A percentile compares a stretch with the other conserved stretches of the same genome.
These are phyloP conservation scores for Oreotrochilus melanogaster DNA, from an alignment of 2,113 vertebrate genomes.

Conservation along the genomic window DNA sequence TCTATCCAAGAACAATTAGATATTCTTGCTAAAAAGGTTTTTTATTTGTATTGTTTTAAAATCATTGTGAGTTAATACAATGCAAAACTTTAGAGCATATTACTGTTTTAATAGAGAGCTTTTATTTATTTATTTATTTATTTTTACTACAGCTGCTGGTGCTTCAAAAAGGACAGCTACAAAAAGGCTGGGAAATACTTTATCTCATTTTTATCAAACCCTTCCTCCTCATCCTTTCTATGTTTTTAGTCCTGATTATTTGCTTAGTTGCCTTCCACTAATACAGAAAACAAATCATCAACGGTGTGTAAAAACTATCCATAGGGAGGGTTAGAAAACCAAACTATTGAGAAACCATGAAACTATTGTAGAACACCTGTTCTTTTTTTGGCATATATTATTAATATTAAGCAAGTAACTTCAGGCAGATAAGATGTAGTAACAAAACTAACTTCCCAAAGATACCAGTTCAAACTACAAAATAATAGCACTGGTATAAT, in stretches of 20 bases:
- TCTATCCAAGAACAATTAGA: not conserved
- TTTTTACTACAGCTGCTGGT: not conserved
- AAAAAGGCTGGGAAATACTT: constrained; percentile 13
- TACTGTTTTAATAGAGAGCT: not conserved
- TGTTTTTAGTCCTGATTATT: not conserved
- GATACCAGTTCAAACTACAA: not conserved
- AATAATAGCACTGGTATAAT: not conserved
- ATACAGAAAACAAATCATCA: not conserved
- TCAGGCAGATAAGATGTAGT: not conserved
- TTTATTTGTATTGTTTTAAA: not conserved
- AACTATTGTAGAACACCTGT: not conserved
- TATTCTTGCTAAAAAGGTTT: not conserved
- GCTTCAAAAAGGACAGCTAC: not conserved
- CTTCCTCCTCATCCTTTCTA: not conserved
- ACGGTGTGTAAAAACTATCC: not conserved
- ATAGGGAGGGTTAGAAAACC: not conserved
- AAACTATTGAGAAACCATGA: not conserved
- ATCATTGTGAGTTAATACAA: not conserved
- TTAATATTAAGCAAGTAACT: not conserved
- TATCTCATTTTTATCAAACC: not conserved
- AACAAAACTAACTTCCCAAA: constrained; percentile 3
- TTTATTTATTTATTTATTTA: too few relatives aligned
- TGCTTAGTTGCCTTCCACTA: not conserved
- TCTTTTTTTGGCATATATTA: not conserved
- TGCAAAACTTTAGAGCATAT: not conserved